phyloP scores from a whole-genome alignment of 2,888 invertebrate genomes.

The Hydraecia micacea region DNA sequence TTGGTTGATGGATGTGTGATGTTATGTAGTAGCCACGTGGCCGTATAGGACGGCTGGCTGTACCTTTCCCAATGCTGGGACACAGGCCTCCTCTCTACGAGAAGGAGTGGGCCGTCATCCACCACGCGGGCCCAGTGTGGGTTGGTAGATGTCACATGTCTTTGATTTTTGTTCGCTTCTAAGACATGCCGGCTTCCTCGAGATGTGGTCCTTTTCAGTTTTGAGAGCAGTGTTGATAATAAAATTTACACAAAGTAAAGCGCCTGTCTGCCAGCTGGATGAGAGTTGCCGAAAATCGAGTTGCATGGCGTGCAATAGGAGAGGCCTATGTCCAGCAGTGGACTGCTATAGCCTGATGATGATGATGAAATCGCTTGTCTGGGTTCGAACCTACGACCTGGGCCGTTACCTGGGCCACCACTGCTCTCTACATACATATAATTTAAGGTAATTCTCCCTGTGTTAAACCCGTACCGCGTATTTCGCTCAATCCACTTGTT shows the following conservation, averaged over 20 bases:
- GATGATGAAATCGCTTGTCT: no score
- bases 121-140: not conserved
- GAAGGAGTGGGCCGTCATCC: not conserved
- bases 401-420: not conserved
- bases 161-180: not conserved
- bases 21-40: not conserved
- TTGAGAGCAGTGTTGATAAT: no score
- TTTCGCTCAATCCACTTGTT: constrained; percentile 46
- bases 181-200: not conserved
- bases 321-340: no score
- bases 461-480: constrained; percentile 19
- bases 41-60: no score
- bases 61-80: not conserved
- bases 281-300: no score
- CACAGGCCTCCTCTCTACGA: not conserved
- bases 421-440: constrained; percentile 1
- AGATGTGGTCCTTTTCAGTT: not conserved
- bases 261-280: not conserved
- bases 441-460: constrained; percentile 40
- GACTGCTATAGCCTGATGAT: no score
- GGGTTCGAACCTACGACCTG: not conserved
- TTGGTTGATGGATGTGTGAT: not conserved
- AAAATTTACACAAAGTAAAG: no score
- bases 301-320: no score
- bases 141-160: not conserved